Base-by-base conservation (phyloP, 2,797 vertebrate species). In the Anguilla marmorata region DNA sequence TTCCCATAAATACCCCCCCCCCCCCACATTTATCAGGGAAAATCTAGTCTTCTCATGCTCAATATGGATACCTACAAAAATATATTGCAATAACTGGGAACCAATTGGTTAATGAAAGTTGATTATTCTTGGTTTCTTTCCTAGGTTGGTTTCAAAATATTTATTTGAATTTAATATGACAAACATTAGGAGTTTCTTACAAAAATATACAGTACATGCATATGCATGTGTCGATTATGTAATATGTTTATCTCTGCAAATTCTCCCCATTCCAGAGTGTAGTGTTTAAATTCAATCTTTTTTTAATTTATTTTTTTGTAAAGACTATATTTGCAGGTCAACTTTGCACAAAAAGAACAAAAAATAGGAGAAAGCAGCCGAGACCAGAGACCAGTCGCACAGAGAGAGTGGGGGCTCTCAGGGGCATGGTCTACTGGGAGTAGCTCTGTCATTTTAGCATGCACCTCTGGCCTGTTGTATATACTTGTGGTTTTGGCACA, bases 401-500 rank as follows among this genome's bases (percentile, higher is more conserved):
- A n/a, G 30, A 37, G 30, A 30, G 30, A 45, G 84, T 19, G 52
- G 3, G 21, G 7, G 33, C 37, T 37, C 14, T 85, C 7, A 24
- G 16, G 41, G 37, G n/a, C 19, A 14, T 30, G 8, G 84, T 30
- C 19, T 33, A 21, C 24, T 30, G 16, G 30, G 84, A 89, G 14
- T 45, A 90, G 83, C 89, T 88, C 16, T 86, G 89, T 90, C 66
- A 91, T 86, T 50, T 86, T 27, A 69, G 86, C 69, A 66, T 24
- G 7, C 85, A 27, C 86, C 76, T 89, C 90, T 91, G 91, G 66
- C 85, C 63, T 76, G 60, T 84, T 33, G 37, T 11, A 79, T 30
- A 72, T 84, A 58, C 76, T 87, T 90, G 89, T 90, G 89, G 88
- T 91, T 93, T 45, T 94, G 92, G 89, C 90, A 91, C 89, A 63